Evolutionary conservation across 2,888 invertebrate genomes (phyloP).

Genomic region (Sphecodes monilicornis): DNA sequence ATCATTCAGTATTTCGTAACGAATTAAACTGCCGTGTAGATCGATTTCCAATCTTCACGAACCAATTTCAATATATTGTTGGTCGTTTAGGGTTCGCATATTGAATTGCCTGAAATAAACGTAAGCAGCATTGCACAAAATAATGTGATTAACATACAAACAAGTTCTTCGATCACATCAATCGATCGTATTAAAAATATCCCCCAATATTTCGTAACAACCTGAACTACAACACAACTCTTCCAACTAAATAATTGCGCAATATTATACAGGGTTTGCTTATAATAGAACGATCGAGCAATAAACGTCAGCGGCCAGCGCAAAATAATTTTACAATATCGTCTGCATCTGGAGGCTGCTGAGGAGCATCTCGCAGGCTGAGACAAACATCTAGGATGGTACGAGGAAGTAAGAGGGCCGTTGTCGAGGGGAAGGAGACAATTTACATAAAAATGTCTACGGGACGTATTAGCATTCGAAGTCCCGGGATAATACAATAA

Average conservation of each 20-base stretch:
- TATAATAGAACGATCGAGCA: neutral
- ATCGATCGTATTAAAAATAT: too few relatives aligned
- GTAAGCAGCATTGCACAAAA: too few relatives aligned
- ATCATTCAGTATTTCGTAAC: neutral
- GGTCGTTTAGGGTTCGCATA: neutral
- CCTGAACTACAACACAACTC: neutral
- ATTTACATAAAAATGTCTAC: slow-evolving; percentile 56
- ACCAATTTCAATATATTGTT: neutral
- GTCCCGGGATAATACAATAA: slow-evolving; percentile 56
- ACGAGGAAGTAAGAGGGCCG: slow-evolving; percentile 10
- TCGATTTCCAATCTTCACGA: neutral
- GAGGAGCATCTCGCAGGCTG: neutral
- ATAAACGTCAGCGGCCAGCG: neutral
- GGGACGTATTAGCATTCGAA: slow-evolving; percentile 59
- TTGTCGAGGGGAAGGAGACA: slow-evolving; percentile 13
- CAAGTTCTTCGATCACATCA: too few relatives aligned
- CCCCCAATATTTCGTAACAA: neutral
- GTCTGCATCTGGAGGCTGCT: neutral
- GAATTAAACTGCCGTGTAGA: neutral
- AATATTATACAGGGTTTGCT: neutral
- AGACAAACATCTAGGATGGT: slow-evolving; percentile 23
- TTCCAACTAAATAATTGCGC: neutral
- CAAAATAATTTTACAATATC: neutral
- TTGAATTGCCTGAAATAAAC: neutral
- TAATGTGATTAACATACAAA: too few relatives aligned